phyloP scores from a whole-genome alignment of 2,113 vertebrate species.

The Hyaena hyaena region DNA sequence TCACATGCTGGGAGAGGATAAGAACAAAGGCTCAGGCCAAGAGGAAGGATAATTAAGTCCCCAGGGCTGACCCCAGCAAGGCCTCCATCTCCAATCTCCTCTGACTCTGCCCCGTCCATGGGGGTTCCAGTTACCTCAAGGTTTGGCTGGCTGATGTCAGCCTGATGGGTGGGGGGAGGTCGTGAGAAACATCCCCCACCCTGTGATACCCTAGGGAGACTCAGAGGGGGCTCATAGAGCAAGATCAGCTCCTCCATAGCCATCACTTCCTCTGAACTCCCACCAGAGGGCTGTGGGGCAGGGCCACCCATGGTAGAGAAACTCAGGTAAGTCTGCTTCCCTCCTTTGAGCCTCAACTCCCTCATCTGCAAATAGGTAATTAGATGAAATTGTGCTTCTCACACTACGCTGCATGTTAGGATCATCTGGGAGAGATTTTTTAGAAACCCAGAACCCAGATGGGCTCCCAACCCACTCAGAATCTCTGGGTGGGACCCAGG shows the following conservation, averaged over 20 bases:
- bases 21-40: not conserved
- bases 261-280: not conserved
- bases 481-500: not conserved
- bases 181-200: too few relatives aligned
- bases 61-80: constrained; percentile 13
- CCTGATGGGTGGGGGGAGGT: not conserved
- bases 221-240: not conserved
- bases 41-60: constrained; percentile 49
- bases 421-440: not conserved
- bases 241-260: not conserved
- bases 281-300: fast-evolving
- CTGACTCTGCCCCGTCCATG: not conserved
- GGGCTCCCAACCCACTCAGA: not conserved
- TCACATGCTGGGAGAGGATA: not conserved
- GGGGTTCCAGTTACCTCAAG: not conserved
- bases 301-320: not conserved
- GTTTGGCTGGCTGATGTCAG: not conserved
- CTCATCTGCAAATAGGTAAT: not conserved
- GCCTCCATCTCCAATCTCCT: not conserved
- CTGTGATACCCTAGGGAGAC: not conserved
- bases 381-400: not conserved
- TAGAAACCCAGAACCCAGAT: not conserved
- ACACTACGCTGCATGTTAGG: not conserved
- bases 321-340: not conserved
- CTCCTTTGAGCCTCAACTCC: not conserved